These are phyloP conservation scores for Vanessa atalanta DNA, from an alignment of 1,140 invertebrate genomes.

Conservation along the genomic window DNA sequence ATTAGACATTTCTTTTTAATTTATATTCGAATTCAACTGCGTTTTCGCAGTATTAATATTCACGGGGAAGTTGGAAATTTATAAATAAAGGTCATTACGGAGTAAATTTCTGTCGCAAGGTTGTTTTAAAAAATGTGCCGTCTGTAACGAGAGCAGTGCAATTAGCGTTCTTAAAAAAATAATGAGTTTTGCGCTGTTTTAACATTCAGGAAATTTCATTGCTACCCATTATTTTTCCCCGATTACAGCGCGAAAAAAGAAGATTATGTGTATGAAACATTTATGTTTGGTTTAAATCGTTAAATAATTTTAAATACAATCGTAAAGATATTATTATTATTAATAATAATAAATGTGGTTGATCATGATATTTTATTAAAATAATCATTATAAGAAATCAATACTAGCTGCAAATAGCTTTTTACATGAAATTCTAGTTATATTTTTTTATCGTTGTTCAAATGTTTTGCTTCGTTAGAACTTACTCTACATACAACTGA, in stretches of 20 bases:
- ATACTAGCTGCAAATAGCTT: too few relatives aligned
- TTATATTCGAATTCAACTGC: not conserved
- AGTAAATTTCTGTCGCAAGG: constrained; percentile 36
- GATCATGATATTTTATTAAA: too few relatives aligned
- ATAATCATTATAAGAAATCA: too few relatives aligned
- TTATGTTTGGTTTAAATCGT: not conserved
- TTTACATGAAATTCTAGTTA: too few relatives aligned
- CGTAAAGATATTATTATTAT: not conserved
- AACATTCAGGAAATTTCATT: constrained; percentile 38
- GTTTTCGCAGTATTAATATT: constrained; percentile 15
- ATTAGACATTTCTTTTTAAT: constrained; percentile 7
- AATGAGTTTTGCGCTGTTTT: constrained; percentile 40
- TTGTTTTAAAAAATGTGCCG: constrained; percentile 41
- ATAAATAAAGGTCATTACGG: constrained; percentile 41
- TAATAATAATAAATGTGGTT: too few relatives aligned
- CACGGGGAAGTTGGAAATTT: constrained; percentile 15
- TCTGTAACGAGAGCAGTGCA: constrained; percentile 42
- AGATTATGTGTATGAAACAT: not conserved
- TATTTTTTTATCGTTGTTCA: too few relatives aligned
- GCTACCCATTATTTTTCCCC: constrained; percentile 29
- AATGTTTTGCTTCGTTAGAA: too few relatives aligned
- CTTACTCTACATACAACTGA: constrained; percentile 13
- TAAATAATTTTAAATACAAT: constrained; percentile 4
- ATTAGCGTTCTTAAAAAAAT: constrained; percentile 44
- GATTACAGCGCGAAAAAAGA: constrained; percentile 9